Evolutionary conservation across 2,113 vertebrate species (phyloP).

Genomic region (Blennius ocellaris): DNA sequence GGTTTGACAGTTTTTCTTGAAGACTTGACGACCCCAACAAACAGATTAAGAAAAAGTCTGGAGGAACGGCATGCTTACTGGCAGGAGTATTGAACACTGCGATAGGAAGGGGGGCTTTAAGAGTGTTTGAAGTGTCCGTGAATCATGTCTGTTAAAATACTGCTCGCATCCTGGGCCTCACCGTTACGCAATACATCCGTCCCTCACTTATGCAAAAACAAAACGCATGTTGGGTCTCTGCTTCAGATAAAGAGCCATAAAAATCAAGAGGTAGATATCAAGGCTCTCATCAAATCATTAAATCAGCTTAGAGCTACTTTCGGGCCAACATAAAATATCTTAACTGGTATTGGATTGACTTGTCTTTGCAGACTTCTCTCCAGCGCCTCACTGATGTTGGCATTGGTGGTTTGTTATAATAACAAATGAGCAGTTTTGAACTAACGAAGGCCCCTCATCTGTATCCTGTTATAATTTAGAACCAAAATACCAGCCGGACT

Average conservation of each 20-base stretch:
- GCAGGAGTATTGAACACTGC: conserved; percentile 2
- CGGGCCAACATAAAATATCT: not conserved
- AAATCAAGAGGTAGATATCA: too few relatives aligned
- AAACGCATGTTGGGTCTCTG: not conserved
- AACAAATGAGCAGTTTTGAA: too few relatives aligned
- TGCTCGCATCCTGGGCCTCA: conserved; percentile 44
- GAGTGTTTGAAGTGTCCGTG: conserved; percentile 58
- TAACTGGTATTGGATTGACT: not conserved
- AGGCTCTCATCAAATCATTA: too few relatives aligned
- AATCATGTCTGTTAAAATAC: conserved; percentile 56
- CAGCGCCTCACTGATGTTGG: too few relatives aligned
- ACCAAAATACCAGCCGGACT: too few relatives aligned
- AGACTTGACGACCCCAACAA: conserved; percentile 52
- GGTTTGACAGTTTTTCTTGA: conserved; percentile 16
- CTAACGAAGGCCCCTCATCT: too few relatives aligned
- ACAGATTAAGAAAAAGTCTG: conserved; percentile 53
- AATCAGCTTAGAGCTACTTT: not conserved
- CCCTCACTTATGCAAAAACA: not conserved
- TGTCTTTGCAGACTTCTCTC: not conserved
- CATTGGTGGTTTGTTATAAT: too few relatives aligned
- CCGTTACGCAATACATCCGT: conserved; percentile 43
- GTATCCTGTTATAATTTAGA: too few relatives aligned
- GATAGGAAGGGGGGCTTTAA: conserved; percentile 2
- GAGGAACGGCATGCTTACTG: conserved; percentile 46
- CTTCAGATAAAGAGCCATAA: too few relatives aligned